These are phyloP conservation scores for Clitarchus hookeri DNA, from an alignment of 2,888 invertebrate species.

Conservation along the genomic window DNA sequence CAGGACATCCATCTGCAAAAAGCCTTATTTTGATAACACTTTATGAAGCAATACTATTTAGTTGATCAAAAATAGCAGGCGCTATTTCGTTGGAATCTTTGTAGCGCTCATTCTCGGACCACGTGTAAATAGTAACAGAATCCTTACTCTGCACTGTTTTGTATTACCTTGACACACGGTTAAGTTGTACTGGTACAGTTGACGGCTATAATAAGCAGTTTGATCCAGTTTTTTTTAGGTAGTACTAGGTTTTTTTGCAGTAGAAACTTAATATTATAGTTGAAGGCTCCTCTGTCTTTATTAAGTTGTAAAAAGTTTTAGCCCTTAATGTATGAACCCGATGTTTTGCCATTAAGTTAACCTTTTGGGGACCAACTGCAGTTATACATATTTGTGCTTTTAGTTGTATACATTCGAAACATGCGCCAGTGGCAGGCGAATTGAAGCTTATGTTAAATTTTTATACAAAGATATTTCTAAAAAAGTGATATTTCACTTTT, in stretches of 20 bases:
- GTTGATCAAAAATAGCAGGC: background rate
- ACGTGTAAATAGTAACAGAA: background rate
- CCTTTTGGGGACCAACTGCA: too few species aligned
- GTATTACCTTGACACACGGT: background rate
- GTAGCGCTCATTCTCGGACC: background rate
- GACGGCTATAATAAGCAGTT: background rate
- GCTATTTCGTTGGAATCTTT: conserved; percentile 11
- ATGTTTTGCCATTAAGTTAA: too few species aligned
- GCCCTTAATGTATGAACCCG: too few species aligned
- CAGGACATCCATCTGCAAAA: conserved; percentile 17
- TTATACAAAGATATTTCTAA: too few species aligned
- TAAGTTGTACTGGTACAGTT: background rate
- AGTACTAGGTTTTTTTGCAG: background rate
- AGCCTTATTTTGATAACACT: background rate
- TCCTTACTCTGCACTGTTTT: background rate
- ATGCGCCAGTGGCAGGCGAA: too few species aligned
- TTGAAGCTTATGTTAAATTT: too few species aligned
- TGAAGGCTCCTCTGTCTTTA: too few species aligned
- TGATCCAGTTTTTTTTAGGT: background rate
- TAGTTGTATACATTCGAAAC: too few species aligned
- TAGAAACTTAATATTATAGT: background rate
- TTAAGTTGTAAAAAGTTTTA: too few species aligned
- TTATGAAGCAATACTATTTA: background rate
- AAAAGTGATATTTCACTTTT: too few species aligned
- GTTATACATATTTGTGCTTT: too few species aligned